These are phyloP conservation scores for Temnothorax longispinosus DNA, from an alignment of 1,140 invertebrate species.

Conservation along the genomic window DNA sequence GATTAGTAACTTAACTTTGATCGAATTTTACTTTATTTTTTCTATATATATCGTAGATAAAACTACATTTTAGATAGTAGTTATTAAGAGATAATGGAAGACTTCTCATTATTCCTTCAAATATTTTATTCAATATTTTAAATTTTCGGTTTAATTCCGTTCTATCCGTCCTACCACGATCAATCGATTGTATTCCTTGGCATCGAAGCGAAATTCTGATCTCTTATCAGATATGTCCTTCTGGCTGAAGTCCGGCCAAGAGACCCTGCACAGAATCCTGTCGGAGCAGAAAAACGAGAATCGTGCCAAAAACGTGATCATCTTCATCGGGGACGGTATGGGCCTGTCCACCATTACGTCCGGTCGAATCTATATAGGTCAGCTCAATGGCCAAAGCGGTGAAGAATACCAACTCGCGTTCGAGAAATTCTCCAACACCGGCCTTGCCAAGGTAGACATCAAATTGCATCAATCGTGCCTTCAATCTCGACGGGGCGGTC, in stretches of 20 bases:
- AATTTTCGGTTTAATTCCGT: not conserved
- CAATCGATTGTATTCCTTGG: constrained; percentile 19
- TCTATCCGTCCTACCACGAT: not conserved
- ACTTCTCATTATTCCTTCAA: not conserved
- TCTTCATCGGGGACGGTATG: constrained; percentile 92
- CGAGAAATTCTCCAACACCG: constrained; percentile 88
- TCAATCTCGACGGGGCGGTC: constrained; percentile 16
- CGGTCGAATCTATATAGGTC: constrained; percentile 88
- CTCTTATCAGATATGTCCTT: constrained; percentile 79
- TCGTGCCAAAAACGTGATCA: constrained; percentile 89
- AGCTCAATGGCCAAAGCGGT: constrained; percentile 85
- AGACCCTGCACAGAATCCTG: constrained; percentile 80
- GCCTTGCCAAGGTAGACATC: constrained; percentile 88
- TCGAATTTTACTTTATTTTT: not conserved
- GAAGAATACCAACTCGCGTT: constrained; percentile 87
- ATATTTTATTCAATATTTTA: not conserved
- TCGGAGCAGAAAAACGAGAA: constrained; percentile 82
- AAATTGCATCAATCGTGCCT: constrained; percentile 31
- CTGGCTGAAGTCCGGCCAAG: constrained; percentile 83
- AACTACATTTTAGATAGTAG: not conserved
- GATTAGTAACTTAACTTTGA: not conserved
- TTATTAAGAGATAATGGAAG: not conserved
- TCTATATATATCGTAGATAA: not conserved
- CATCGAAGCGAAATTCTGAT: constrained; percentile 46
- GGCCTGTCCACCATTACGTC: constrained; percentile 89